Percentiles rank a stretch among this genome's conserved stretches.
phyloP scores from a whole-genome alignment of 2,797 vertebrate genomes.

The Karalla daura region DNA sequence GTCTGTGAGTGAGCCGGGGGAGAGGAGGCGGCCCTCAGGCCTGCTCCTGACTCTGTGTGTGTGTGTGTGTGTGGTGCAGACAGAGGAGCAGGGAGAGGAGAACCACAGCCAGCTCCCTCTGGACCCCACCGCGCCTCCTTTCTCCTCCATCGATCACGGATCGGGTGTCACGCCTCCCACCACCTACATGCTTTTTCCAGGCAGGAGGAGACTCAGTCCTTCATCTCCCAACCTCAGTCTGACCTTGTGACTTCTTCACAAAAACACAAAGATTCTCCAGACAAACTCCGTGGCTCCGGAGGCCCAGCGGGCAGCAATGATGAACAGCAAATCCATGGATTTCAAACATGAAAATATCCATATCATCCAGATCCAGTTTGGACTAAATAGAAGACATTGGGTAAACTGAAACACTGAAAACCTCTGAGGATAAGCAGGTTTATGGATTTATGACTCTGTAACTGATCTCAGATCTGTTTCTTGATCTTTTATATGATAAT shows the following conservation, averaged over 20 bases:
- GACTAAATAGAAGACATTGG: too few relatives aligned
- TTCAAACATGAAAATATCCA: neutral
- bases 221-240: slow-evolving; percentile 2
- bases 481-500: too few relatives aligned
- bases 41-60: neutral
- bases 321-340: neutral
- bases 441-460: neutral
- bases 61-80: slow-evolving; percentile 11
- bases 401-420: neutral
- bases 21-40: too few relatives aligned
- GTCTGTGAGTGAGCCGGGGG: neutral
- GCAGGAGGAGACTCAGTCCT: slow-evolving; percentile 18
- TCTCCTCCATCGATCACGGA: slow-evolving; percentile 65
- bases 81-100: slow-evolving; percentile 11
- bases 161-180: slow-evolving; percentile 54
- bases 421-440: neutral
- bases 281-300: slow-evolving; percentile 9
- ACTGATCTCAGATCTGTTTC: neutral
- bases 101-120: slow-evolving; percentile 27
- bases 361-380: neutral
- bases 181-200: slow-evolving; percentile 53
- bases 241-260: slow-evolving; percentile 64
- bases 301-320: neutral
- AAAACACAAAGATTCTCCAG: neutral
- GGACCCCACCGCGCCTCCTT: slow-evolving; percentile 44